Conservation (phyloP, 37 sponge, comb jelly and placozoan species). For the Mnemiopsis leidyi region DNA sequence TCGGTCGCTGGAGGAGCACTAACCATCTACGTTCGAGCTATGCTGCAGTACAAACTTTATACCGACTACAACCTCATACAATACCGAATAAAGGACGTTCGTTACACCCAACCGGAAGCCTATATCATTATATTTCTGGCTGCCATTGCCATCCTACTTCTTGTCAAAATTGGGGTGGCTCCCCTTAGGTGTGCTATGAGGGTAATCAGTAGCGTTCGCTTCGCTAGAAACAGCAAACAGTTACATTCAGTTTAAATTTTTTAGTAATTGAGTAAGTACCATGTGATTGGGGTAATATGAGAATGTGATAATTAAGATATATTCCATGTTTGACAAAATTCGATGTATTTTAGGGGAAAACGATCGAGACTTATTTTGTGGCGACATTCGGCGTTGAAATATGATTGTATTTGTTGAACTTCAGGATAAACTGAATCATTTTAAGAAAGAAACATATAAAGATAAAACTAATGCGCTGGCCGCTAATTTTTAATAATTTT, state of each 20-base stretch:
- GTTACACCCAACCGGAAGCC: not conserved
- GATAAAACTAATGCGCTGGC: too few relatives aligned
- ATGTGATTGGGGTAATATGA: too few relatives aligned
- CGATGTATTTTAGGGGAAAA: too few relatives aligned
- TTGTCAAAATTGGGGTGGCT: not conserved
- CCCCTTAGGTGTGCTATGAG: not conserved
- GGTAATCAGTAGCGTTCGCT: not conserved
- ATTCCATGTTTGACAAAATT: too few relatives aligned
- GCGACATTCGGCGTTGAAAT: too few relatives aligned
- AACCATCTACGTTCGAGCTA: conserved; percentile 2
- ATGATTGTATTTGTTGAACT: too few relatives aligned
- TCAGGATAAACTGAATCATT: too few relatives aligned
- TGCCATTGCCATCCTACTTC: not conserved
- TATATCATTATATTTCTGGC: not conserved
- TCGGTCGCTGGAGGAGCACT: conserved; percentile 46
- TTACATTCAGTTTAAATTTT: not conserved
- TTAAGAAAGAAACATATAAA: too few relatives aligned
- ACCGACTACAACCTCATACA: not conserved
- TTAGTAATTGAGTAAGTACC: too few relatives aligned
- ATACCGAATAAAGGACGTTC: not conserved
- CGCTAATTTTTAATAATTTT: too few relatives aligned
- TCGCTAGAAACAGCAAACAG: not conserved
- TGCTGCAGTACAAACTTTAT: not conserved
- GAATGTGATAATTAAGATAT: too few relatives aligned
- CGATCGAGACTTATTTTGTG: too few relatives aligned